Evolutionary conservation across 2,113 vertebrate species (phyloP).

Genomic region (Tupaia tana): DNA sequence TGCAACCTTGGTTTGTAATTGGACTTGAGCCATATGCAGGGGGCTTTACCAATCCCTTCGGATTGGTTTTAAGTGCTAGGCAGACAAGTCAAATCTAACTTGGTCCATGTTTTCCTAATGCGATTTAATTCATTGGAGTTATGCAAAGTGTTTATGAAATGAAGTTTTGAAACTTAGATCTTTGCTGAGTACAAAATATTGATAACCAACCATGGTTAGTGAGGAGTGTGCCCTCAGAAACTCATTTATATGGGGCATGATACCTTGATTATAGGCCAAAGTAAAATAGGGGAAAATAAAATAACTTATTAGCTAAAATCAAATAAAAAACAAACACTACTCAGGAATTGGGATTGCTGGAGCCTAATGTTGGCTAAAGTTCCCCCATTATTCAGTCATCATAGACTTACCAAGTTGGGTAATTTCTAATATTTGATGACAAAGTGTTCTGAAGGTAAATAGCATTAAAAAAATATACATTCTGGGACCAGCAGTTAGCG

Average conservation of each 20-base stretch:
- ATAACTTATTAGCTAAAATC: slow-evolving; percentile 33
- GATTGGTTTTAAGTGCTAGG: slow-evolving; percentile 74
- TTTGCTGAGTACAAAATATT: neutral
- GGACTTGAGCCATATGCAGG: slow-evolving; percentile 72
- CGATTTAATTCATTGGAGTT: slow-evolving; percentile 58
- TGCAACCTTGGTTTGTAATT: slow-evolving; percentile 70
- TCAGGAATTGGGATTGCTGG: neutral
- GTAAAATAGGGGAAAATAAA: no score
- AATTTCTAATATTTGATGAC: slow-evolving; percentile 15
- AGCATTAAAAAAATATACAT: neutral
- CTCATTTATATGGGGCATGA: neutral
- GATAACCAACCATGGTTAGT: neutral
- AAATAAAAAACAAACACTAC: slow-evolving; percentile 25
- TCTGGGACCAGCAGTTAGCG: no score
- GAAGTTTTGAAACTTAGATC: slow-evolving; percentile 35
- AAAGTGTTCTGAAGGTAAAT: neutral
- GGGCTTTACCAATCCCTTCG: slow-evolving; percentile 73
- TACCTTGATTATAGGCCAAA: neutral
- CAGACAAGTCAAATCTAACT: slow-evolving; percentile 71
- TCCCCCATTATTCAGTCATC: neutral
- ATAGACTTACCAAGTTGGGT: neutral
- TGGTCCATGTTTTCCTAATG: slow-evolving; percentile 25
- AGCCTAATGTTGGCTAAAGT: neutral
- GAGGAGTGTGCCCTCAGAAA: slow-evolving; percentile 32
- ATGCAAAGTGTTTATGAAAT: slow-evolving; percentile 71